These are phyloP conservation scores for Hydrolagus colliei DNA, from an alignment of 2,797 vertebrate species.

Conservation along the genomic window DNA sequence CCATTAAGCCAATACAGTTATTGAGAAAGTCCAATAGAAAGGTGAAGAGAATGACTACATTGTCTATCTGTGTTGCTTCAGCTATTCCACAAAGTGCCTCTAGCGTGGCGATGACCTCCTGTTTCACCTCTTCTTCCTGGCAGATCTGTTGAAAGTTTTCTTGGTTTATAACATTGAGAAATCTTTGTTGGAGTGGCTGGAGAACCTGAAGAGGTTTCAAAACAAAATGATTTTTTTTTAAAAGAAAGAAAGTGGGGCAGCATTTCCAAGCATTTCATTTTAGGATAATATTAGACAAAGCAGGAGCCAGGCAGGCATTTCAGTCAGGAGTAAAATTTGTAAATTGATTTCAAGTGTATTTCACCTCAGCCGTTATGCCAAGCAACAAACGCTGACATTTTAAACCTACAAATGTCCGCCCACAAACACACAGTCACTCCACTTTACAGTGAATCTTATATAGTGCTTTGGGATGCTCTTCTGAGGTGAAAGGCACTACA, in stretches of 20 bases:
- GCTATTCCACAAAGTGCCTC: slow-evolving; percentile 95
- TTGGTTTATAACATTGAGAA: slow-evolving; percentile 95
- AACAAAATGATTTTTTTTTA: too few species aligned
- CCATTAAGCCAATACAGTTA: slow-evolving; percentile 96
- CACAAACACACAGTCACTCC: too few species aligned
- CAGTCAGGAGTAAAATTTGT: too few species aligned
- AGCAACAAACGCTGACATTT: too few species aligned
- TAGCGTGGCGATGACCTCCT: slow-evolving; percentile 84
- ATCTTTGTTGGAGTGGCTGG: slow-evolving; percentile 90
- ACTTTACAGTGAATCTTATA: too few species aligned
- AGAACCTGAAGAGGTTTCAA: slow-evolving; percentile 65
- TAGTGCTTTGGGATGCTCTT: too few species aligned
- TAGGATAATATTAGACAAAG: neutral
- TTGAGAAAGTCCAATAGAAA: slow-evolving; percentile 97
- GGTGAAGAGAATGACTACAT: slow-evolving; percentile 89
- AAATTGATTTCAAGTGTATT: too few species aligned
- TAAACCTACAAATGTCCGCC: too few species aligned
- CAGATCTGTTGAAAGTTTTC: slow-evolving; percentile 96
- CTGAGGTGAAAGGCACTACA: too few species aligned
- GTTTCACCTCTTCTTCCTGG: slow-evolving; percentile 89
- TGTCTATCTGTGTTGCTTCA: slow-evolving; percentile 97
- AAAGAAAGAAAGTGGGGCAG: neutral
- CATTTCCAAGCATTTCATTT: neutral
- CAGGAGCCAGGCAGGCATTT: too few species aligned
- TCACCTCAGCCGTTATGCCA: too few species aligned